These are phyloP conservation scores for Rhabdomys pumilio DNA, from an alignment of 2,797 vertebrate genomes.

Conservation along the genomic window DNA sequence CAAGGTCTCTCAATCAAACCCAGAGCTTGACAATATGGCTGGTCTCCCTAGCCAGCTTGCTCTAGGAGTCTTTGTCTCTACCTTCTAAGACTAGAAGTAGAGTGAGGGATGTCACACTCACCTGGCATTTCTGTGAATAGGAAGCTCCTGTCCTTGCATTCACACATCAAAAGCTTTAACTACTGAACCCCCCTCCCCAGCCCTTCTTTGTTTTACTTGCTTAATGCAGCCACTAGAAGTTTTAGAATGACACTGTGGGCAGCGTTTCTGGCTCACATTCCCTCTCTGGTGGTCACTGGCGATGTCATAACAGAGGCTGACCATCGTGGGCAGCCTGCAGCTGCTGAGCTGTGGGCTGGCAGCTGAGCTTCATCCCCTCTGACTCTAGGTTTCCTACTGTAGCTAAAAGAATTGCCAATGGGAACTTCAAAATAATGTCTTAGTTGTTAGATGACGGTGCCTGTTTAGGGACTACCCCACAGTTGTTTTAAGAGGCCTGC, in stretches of 20 bases:
- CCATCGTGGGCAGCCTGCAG: fast-evolving
- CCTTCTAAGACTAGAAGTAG: neutral
- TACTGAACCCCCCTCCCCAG: no score
- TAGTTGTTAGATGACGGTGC: slow-evolving; percentile 39
- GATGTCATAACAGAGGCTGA: neutral
- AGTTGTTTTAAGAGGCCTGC: slow-evolving; percentile 44
- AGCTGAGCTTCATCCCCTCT: neutral
- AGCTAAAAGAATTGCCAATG: neutral
- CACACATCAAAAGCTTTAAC: neutral
- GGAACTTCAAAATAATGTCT: neutral
- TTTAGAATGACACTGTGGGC: neutral
- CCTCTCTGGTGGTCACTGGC: neutral
- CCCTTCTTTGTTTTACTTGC: neutral
- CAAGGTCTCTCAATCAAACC: neutral
- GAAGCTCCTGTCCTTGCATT: neutral
- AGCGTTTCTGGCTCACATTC: neutral
- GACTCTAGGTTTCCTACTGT: neutral
- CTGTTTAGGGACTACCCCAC: slow-evolving; percentile 37
- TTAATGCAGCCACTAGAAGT: neutral
- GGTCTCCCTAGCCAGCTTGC: neutral
- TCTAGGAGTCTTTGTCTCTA: neutral
- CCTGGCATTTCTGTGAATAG: neutral
- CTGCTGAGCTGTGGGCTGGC: neutral
- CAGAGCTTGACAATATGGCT: neutral
- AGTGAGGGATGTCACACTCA: neutral